phyloP scores from a whole-genome alignment of 1,140 invertebrate species.

The Drosophila bocki region DNA sequence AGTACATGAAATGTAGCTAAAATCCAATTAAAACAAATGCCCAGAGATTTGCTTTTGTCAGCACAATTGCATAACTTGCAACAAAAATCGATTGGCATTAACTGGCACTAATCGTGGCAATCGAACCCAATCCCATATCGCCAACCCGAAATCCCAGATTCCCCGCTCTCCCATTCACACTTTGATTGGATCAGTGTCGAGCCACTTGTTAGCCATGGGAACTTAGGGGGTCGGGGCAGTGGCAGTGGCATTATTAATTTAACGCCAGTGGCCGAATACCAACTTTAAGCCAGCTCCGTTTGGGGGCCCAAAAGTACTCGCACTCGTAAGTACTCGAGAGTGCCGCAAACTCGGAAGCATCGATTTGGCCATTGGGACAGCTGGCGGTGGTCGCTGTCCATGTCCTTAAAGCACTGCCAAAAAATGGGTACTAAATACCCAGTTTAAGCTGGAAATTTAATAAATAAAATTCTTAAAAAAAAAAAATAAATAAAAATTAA shows the following conservation, averaged over 20 bases:
- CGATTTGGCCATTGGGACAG: conserved; percentile 52
- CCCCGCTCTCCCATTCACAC: background rate
- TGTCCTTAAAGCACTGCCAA: background rate
- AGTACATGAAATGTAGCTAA: background rate
- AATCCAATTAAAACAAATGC: background rate
- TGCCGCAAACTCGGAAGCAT: conserved; percentile 36
- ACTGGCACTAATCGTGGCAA: conserved; percentile 8
- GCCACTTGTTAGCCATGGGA: conserved; percentile 27
- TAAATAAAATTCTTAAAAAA: background rate
- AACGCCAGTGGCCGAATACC: conserved; percentile 22
- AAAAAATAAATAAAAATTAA: background rate
- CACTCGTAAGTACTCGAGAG: conserved; percentile 35
- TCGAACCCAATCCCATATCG: background rate
- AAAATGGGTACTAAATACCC: background rate
- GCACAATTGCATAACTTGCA: background rate
- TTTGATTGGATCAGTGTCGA: conserved; percentile 26
- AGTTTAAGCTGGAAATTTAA: background rate
- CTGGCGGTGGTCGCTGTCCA: conserved; percentile 14
- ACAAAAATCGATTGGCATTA: conserved; percentile 20
- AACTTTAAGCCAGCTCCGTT: conserved; percentile 21
- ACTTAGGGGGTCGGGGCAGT: background rate
- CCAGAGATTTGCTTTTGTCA: background rate
- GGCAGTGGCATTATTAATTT: conserved; percentile 34
- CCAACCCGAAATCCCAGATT: conserved; percentile 2
- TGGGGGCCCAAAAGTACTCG: conserved; percentile 7